Evolutionary conservation across 2,797 vertebrate species (phyloP), one percentile per base, ranked within the genome.

Genomic region (Mallotus villosus): DNA sequence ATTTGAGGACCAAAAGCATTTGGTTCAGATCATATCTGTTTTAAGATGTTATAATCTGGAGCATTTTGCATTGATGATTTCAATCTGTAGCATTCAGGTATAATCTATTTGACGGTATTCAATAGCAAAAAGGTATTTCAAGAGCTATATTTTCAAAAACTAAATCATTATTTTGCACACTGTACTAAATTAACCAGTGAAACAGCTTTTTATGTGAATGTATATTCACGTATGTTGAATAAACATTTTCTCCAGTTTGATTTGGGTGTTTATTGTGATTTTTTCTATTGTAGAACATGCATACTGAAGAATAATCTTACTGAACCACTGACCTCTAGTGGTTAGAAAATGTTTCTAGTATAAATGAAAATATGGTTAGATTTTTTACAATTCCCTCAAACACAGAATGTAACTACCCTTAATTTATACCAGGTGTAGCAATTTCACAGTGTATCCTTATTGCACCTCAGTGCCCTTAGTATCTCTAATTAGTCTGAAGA

Each of bases 211-310:
- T 11, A 64, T 14, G 8, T 64, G 34, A 21, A 11, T 37, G 16
- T 19, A n/a, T n/a, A 41, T 14, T 66, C 19, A 19, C 5, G n/a
- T 57, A 32, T 65, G 32, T 64, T 65, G 64, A 71, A 67, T 63
- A 63, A 27, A 6, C 27, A 63, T 55, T 70, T 63, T 57, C 16
- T 57, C 64, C 65, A 53, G 9, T 55, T 55, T 55, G 51, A 55
- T 55, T n/a, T n/a, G 16, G 51, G 16, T 51, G 49, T 51, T 51
- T 2, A 51, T 51, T 8, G 17, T n/a, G 4, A n/a, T 55, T n/a
- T 46, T 46, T 46, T 11, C 2, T 14, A 46, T 46, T 46, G 41
- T 46, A 46, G 41, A 46, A 46, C 41, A 46, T 14, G 1, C 9
- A 46, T 46, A 14, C 41, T 46, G 12, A 2, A 46, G 41, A 46